phyloP scores from a whole-genome alignment of 2,797 vertebrate genomes.

The Lagorchestes hirsutus region DNA sequence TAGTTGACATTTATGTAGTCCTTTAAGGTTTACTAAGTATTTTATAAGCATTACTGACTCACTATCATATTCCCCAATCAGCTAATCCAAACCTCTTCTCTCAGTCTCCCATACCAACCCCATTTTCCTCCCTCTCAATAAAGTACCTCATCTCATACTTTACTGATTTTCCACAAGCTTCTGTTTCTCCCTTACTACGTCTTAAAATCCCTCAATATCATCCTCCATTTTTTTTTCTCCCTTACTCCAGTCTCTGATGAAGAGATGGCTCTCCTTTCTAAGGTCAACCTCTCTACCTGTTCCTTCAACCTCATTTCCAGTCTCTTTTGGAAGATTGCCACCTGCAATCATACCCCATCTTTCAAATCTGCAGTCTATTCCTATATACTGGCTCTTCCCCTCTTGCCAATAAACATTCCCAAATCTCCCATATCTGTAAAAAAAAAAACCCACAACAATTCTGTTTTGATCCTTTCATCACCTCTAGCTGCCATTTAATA shows the following conservation, averaged over 20 bases:
- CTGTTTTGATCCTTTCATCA: neutral
- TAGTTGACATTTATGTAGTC: neutral
- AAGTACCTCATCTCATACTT: neutral
- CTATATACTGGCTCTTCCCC: neutral
- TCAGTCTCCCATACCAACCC: neutral
- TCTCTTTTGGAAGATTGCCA: neutral
- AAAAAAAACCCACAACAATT: neutral
- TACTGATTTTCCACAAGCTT: neutral
- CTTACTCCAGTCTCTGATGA: neutral
- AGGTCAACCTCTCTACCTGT: neutral
- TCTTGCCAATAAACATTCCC: neutral
- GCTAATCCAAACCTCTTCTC: neutral
- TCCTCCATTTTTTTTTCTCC: neutral
- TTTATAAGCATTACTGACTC: neutral
- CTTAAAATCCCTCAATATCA: neutral
- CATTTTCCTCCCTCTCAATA: neutral
- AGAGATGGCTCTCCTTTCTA: neutral
- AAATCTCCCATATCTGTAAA: neutral
- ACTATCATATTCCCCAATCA: neutral
- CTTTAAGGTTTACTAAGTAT: neutral
- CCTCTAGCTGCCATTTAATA: neutral
- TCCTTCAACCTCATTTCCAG: neutral
- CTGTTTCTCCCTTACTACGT: neutral
- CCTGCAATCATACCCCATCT: neutral
- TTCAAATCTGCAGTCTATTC: neutral